Base-by-base conservation (phyloP, 2,113 vertebrate genomes). In the Paedocypris sp. region DNA sequence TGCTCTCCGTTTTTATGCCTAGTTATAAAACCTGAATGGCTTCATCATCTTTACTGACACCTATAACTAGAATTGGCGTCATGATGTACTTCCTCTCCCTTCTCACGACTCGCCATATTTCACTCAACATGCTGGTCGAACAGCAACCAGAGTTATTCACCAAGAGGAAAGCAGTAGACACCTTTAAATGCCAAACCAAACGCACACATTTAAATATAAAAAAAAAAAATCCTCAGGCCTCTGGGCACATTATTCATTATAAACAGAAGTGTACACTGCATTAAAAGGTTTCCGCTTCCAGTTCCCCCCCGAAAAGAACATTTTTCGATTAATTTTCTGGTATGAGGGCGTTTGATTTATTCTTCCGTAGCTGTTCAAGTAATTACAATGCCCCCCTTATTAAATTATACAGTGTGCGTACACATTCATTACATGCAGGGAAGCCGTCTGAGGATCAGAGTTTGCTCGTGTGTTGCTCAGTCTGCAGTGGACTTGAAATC, bases 381-480 rank as follows among this genome's bases (percentile, higher is more conserved):
- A 69, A 75, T 75, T 72, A 72, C 52, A 68, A 49, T 62, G 51
- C 19, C 49, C 57, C 16, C 58, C 29, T 67, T 64, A 70, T 70
- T 72, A 72, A 65, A 69, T 66, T 69, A 68, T 63, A 67, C 63
- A 61, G 59, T 56, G 18, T 26, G 28, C 60, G 28, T 54, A 42
- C 56, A 59, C 63, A 60, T 64, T 60, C 60, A 54, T 51, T 45
- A 51, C 64, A 38, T 43, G 52, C 42, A 54, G 43, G 64, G 36
- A 64, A 49, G 47, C 42, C 46, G 23, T 19, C 15, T 32, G 18
- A 13, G 31, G 38, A 66, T 50, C n/a, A 42, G 13, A 22, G 33
- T 26, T 29, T 2, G 15, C 41, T 48, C 19, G 20, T 42, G 15
- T 29, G 46, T 49, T 49, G 9, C 46, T 32, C 18, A 48, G 18